A percentile compares a stretch with the other conserved stretches of the same genome.
phyloP scores from a whole-genome alignment of 1,140 invertebrate species.

The Philotrypesis tridentata region DNA sequence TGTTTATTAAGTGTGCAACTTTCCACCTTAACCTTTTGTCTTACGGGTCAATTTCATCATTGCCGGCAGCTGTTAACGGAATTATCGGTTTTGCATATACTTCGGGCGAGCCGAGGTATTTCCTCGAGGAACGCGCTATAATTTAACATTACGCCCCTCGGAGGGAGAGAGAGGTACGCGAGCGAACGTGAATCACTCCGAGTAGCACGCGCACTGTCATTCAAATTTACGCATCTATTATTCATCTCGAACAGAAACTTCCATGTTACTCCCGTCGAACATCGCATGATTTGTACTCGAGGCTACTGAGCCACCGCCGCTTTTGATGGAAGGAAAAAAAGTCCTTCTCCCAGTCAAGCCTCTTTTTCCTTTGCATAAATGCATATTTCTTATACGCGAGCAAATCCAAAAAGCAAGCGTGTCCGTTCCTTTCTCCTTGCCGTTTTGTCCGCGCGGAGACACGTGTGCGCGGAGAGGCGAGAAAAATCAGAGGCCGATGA shows the following conservation, averaged over 20 bases:
- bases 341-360: background rate
- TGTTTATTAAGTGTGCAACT: conserved; percentile 42
- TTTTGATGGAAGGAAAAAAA: too few species aligned
- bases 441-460: too few species aligned
- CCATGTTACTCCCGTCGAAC: background rate
- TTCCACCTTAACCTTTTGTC: conserved; percentile 9
- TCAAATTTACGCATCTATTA: background rate
- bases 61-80: background rate
- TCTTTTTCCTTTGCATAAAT: background rate
- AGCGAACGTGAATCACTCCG: background rate
- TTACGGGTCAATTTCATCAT: conserved; percentile 21
- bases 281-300: background rate
- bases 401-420: too few species aligned
- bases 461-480: background rate
- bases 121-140: background rate
- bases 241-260: background rate
- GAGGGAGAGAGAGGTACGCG: too few species aligned
- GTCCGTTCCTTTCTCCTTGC: too few species aligned
- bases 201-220: background rate
- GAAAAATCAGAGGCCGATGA: background rate
- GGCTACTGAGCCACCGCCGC: background rate
- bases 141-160: background rate
- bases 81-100: background rate
- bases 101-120: background rate
- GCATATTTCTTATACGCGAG: background rate